Conservation (phyloP, 2,888 invertebrate species). For the Seladonia tumulorum region DNA sequence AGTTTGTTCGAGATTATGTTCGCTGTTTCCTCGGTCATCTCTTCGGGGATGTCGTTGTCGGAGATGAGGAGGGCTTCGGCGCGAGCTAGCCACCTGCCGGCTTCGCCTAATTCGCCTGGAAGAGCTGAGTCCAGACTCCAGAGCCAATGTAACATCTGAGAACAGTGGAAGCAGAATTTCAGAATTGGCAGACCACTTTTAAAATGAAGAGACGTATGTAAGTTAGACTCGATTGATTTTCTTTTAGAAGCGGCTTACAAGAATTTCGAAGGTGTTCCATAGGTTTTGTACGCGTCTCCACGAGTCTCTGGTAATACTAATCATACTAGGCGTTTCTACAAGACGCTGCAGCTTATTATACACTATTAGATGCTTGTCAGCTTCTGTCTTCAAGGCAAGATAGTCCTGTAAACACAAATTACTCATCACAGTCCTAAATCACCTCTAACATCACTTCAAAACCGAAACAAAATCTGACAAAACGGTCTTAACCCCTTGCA, state of each 20-base stretch:
- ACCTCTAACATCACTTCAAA: not conserved
- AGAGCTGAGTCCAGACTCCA: constrained; percentile 94
- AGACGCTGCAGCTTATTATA: constrained; percentile 92
- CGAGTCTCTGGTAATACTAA: constrained; percentile 93
- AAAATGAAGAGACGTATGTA: no score
- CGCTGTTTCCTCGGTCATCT: constrained; percentile 95
- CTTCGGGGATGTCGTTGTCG: constrained; percentile 91
- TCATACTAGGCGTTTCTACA: constrained; percentile 92
- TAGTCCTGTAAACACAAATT: constrained; percentile 87
- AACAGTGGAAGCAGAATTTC: not conserved
- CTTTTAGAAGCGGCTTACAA: constrained; percentile 75
- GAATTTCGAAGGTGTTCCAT: constrained; percentile 91
- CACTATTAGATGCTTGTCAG: constrained; percentile 89
- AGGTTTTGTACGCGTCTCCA: constrained; percentile 93
- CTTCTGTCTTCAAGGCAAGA: constrained; percentile 90
- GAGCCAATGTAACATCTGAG: constrained; percentile 92
- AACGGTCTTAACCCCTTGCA: no score
- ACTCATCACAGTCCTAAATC: not conserved
- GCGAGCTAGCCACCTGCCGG: constrained; percentile 95
- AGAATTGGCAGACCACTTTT: not conserved
- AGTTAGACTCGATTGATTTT: no score
- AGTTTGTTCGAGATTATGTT: constrained; percentile 94
- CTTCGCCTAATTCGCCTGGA: constrained; percentile 93
- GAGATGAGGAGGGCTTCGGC: constrained; percentile 93
- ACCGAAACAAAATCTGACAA: not conserved